Percentiles rank a stretch among this genome's conserved stretches.
These are phyloP conservation scores for Sternarchorhynchus goeldii DNA, from an alignment of 2,797 vertebrate species.

Conservation along the genomic window DNA sequence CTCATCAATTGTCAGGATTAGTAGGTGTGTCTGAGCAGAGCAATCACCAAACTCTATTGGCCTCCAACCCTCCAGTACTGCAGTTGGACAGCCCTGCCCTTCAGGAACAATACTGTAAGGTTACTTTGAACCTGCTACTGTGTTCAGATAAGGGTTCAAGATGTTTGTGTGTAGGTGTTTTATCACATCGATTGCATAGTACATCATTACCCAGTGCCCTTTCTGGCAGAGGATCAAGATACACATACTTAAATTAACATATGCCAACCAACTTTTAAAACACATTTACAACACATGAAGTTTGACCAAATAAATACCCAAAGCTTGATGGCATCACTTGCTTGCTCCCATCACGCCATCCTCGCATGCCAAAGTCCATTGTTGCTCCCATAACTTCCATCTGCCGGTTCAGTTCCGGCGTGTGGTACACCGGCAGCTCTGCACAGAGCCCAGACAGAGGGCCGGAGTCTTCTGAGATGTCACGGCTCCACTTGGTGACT, in stretches of 20 bases:
- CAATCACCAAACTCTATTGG: no score
- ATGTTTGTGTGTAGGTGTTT: not conserved
- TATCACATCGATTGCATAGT: no score
- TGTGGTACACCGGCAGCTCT: not conserved
- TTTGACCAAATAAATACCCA: not conserved
- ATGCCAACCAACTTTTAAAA: not conserved
- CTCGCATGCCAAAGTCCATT: not conserved
- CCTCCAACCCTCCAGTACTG: no score
- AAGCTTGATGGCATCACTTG: constrained; percentile 25
- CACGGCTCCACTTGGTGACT: constrained; percentile 55
- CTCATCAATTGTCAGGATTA: no score
- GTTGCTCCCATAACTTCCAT: not conserved
- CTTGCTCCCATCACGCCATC: constrained; percentile 36
- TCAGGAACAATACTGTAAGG: not conserved
- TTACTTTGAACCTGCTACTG: constrained; percentile 5
- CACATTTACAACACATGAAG: not conserved
- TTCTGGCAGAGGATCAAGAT: no score
- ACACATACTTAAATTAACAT: not conserved
- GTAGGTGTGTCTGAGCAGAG: no score
- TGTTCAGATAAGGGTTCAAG: not conserved
- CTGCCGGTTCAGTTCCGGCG: not conserved
- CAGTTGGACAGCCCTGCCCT: no score
- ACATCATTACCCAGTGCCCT: no score
- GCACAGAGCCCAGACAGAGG: constrained; percentile 48
- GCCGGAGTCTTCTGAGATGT: constrained; percentile 26